Evolutionary conservation across 2,888 invertebrate genomes (phyloP).

Genomic region (Neoitamus cyanurus): DNA sequence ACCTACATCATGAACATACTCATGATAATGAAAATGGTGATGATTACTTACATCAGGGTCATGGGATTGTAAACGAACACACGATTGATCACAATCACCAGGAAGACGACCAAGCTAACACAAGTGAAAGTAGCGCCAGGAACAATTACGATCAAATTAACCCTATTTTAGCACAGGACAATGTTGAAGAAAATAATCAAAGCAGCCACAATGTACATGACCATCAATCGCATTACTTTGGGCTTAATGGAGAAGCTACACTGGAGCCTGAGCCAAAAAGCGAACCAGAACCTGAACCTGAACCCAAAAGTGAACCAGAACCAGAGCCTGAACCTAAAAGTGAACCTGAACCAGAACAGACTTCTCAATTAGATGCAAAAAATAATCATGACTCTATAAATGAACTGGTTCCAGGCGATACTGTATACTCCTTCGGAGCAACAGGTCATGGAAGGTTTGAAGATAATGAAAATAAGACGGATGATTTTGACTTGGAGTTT

Average conservation of each 20-base stretch:
- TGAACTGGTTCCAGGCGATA: slow-evolving; percentile 55
- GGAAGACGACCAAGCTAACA: not conserved
- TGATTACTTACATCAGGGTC: slow-evolving; percentile 33
- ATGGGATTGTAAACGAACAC: not conserved
- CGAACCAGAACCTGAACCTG: slow-evolving; percentile 49
- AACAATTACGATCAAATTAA: not conserved
- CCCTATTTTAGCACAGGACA: not conserved
- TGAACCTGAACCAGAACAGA: slow-evolving; percentile 51
- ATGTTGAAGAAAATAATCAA: not conserved
- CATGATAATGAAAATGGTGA: not conserved
- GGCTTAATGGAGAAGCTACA: not conserved
- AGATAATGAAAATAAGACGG: not conserved
- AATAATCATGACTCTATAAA: slow-evolving; percentile 13
- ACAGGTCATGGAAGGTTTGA: not conserved
- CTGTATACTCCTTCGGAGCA: slow-evolving; percentile 56
- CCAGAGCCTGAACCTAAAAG: not conserved
- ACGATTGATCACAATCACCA: not conserved
- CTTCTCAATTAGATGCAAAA: not conserved
- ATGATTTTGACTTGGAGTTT: not conserved
- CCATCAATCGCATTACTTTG: not conserved
- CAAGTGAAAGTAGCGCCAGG: not conserved
- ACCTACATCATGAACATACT: not conserved
- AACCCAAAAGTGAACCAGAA: not conserved
- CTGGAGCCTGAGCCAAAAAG: slow-evolving; percentile 51
- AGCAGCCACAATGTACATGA: not conserved